A percentile compares a stretch with the other conserved stretches of the same genome.
Evolutionary conservation across 2,888 invertebrate genomes (phyloP).

Genomic region (Agriopis marginaria): DNA sequence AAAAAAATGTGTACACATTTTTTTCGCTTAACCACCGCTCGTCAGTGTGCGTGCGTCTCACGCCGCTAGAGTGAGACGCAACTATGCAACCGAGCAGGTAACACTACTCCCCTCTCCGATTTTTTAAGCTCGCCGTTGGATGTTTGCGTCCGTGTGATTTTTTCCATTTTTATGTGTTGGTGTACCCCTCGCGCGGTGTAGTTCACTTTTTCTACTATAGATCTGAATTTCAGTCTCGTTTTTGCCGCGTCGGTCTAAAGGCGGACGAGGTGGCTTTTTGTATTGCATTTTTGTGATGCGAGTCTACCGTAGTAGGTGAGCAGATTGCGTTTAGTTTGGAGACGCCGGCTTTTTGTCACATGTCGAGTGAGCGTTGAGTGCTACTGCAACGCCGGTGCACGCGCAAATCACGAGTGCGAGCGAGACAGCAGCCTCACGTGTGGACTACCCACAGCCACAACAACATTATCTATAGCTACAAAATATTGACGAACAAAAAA

Average conservation of each 20-base stretch:
- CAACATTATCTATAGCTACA: constrained; percentile 75
- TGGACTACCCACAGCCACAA: constrained; percentile 75
- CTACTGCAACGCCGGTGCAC: constrained; percentile 71
- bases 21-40: constrained; percentile 82
- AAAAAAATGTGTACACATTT: constrained; percentile 87
- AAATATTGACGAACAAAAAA: constrained; percentile 84
- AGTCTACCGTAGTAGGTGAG: constrained; percentile 61
- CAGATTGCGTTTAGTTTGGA: constrained; percentile 55
- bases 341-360: constrained; percentile 78
- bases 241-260: constrained; percentile 86
- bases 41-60: constrained; percentile 80
- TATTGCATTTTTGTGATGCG: constrained; percentile 80
- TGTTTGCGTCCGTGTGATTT: constrained; percentile 84
- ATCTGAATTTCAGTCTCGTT: constrained; percentile 87
- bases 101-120: constrained; percentile 79
- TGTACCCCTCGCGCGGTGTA: constrained; percentile 86
- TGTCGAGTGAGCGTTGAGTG: constrained; percentile 66
- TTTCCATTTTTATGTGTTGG: constrained; percentile 86
- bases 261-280: constrained; percentile 81
- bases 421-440: constrained; percentile 78
- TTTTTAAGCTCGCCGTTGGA: constrained; percentile 82
- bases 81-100: constrained; percentile 61
- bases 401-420: constrained; percentile 76
- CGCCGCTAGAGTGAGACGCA: constrained; percentile 72
- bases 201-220: constrained; percentile 87